Evolutionary conservation across 2,888 invertebrate species (phyloP).

Genomic region (Cheilosia urbana): DNA sequence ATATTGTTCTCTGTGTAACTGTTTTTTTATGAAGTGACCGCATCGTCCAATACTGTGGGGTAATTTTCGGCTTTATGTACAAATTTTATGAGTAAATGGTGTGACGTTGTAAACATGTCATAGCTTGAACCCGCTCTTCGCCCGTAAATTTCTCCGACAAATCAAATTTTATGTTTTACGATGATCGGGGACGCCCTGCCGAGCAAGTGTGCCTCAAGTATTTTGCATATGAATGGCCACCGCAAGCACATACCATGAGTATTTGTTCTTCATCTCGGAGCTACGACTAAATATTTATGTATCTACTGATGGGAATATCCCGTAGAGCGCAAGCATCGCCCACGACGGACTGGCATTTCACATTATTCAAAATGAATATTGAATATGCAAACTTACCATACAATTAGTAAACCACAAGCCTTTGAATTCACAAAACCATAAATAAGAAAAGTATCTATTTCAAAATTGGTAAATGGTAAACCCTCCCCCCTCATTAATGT

Average conservation of each 20-base stretch:
- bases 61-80: slow-evolving; percentile 62
- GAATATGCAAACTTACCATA: slow-evolving; percentile 25
- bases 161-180: slow-evolving; percentile 74
- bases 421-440: slow-evolving; percentile 18
- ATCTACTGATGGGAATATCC: slow-evolving; percentile 46
- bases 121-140: slow-evolving; percentile 54
- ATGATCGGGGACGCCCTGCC: slow-evolving; percentile 59
- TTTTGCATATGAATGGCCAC: slow-evolving; percentile 59
- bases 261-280: slow-evolving; percentile 27
- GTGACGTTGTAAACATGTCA: slow-evolving; percentile 73
- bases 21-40: slow-evolving; percentile 66
- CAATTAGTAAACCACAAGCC: not conserved
- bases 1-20: slow-evolving; percentile 40
- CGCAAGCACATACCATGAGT: slow-evolving; percentile 13
- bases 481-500: slow-evolving; percentile 43
- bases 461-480: slow-evolving; percentile 1
- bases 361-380: slow-evolving; percentile 31
- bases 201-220: slow-evolving; percentile 65
- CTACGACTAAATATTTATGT: not conserved
- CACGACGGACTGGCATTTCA: slow-evolving; percentile 34
- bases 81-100: slow-evolving; percentile 68
- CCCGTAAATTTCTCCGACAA: slow-evolving; percentile 68
- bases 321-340: slow-evolving; percentile 43
- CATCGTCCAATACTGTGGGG: slow-evolving; percentile 40
- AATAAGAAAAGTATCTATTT: not conserved